A percentile compares a stretch with the other conserved stretches of the same genome.
Conservation (phyloP, 2,888 invertebrate genomes). For the Syritta pipiens region DNA sequence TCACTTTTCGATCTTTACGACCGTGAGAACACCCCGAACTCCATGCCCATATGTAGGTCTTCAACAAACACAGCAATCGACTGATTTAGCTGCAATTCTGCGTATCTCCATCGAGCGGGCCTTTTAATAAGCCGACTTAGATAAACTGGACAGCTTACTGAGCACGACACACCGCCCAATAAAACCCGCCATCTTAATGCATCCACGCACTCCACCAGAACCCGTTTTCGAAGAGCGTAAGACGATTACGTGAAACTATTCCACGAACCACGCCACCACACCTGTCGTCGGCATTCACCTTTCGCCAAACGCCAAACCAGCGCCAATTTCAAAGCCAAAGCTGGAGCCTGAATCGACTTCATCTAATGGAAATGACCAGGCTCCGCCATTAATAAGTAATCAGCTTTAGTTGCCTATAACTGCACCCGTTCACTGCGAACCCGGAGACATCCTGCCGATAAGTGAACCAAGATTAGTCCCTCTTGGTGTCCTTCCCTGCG, state of each 20-base stretch:
- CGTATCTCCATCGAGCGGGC: too few relatives aligned
- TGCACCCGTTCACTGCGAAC: constrained; percentile 16
- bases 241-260: constrained; percentile 16
- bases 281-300: background rate
- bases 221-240: background rate
- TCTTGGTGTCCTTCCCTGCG: constrained; percentile 15
- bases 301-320: background rate
- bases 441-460: constrained; percentile 37
- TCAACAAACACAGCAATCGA: too few relatives aligned
- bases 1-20: too few relatives aligned
- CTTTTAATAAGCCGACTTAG: constrained; percentile 15
- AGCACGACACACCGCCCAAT: background rate
- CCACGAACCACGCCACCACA: background rate
- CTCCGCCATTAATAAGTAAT: constrained; percentile 56
- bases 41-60: too few relatives aligned
- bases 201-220: constrained; percentile 12
- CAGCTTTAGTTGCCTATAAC: constrained; percentile 48
- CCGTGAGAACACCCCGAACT: too few relatives aligned
- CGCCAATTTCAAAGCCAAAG: background rate
- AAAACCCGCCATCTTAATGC: constrained; percentile 40
- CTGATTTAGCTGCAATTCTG: too few relatives aligned
- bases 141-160: constrained; percentile 2
- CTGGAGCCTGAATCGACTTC: background rate
- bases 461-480: constrained; percentile 48
- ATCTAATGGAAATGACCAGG: constrained; percentile 50